Conservation (phyloP, 1,140 invertebrate genomes). For the Campodea augens region DNA sequence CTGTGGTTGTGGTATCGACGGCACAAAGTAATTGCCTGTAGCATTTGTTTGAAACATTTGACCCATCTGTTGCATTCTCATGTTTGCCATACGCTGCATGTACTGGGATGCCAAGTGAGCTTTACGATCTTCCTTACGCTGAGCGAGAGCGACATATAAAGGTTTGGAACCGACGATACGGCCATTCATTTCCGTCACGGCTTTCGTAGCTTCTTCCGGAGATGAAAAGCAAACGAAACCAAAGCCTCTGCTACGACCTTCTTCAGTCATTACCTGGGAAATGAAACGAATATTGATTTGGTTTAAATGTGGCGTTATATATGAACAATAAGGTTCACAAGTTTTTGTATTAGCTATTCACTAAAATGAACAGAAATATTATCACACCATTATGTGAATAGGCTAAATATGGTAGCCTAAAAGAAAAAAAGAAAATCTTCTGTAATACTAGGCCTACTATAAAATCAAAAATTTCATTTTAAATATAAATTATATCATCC, state of each 20-base stretch:
- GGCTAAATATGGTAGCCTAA: too few relatives aligned
- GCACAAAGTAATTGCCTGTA: constrained; percentile 67
- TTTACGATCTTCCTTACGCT: constrained; percentile 49
- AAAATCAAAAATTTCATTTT: too few relatives aligned
- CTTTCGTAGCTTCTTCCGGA: constrained; percentile 52
- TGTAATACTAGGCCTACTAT: too few relatives aligned
- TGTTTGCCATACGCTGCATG: constrained; percentile 38
- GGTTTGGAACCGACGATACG: constrained; percentile 46
- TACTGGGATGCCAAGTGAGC: constrained; percentile 47
- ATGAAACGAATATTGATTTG: too few relatives aligned
- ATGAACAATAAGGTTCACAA: too few relatives aligned
- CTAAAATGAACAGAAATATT: too few relatives aligned
- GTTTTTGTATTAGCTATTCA: too few relatives aligned
- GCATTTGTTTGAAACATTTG: constrained; percentile 42
- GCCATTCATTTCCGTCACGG: constrained; percentile 54
- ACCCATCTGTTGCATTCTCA: constrained; percentile 30
- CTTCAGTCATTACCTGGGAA: constrained; percentile 40
- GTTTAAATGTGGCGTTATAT: too few relatives aligned
- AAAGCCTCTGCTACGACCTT: constrained; percentile 37
- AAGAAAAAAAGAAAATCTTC: too few relatives aligned
- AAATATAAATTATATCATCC: too few relatives aligned
- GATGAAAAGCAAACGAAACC: constrained; percentile 56
- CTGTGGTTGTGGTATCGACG: constrained; percentile 31
- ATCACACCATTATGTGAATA: too few relatives aligned
- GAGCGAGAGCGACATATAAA: constrained; percentile 50